A percentile compares a stretch with the other conserved stretches of the same genome.
Conservation (phyloP, 2,113 vertebrate species). For the Mirza zaza region DNA sequence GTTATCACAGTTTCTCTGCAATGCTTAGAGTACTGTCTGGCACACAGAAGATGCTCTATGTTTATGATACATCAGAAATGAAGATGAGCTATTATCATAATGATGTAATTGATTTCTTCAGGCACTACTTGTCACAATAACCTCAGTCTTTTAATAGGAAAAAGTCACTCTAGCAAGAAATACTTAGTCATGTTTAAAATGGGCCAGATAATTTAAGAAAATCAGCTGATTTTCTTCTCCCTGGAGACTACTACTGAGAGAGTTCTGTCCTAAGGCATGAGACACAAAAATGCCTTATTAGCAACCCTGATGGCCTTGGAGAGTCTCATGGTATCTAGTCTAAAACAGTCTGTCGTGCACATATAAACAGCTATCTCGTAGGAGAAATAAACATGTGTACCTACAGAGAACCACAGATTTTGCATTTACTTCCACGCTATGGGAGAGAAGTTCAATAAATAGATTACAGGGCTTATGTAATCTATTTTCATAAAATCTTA, state of each 20-base stretch:
- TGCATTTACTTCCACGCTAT: background rate
- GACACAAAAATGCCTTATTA: conserved; percentile 29
- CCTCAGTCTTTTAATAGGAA: conserved; percentile 47
- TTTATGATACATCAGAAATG: background rate
- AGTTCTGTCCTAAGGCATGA: conserved; percentile 24
- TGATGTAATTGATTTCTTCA: conserved; percentile 4
- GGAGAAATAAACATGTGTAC: background rate
- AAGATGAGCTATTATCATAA: conserved; percentile 12
- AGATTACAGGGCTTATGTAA: background rate
- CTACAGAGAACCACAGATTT: background rate
- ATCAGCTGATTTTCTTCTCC: conserved; percentile 64
- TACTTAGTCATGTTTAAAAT: conserved; percentile 78
- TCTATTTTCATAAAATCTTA: conserved; percentile 34
- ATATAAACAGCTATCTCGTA: background rate
- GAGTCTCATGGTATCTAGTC: background rate
- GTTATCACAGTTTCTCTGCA: background rate
- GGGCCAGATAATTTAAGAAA: conserved; percentile 79
- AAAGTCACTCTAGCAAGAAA: conserved; percentile 59
- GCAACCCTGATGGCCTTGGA: background rate
- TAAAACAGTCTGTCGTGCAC: background rate
- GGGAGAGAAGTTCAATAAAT: background rate
- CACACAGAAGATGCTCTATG: background rate
- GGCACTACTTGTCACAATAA: conserved; percentile 52
- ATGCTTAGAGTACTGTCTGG: background rate
- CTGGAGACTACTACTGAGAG: conserved; percentile 35